A percentile compares a stretch with the other conserved stretches of the same genome.
Evolutionary conservation across 2,113 vertebrate genomes (phyloP).

Genomic region (Sinocyclocheilus anophthalmus): DNA sequence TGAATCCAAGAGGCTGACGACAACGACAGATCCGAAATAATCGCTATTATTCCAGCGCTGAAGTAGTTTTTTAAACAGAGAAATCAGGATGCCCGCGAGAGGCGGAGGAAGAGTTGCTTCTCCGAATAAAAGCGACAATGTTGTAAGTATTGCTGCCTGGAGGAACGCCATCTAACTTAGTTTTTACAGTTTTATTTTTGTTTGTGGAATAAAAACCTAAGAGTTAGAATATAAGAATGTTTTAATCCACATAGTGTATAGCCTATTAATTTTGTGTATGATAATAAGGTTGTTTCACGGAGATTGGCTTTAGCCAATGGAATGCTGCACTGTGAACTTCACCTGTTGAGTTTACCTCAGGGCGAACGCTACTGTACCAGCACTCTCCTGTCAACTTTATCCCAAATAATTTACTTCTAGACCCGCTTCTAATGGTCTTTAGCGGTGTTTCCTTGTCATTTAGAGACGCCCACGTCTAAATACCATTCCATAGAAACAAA

Average conservation of each 20-base stretch:
- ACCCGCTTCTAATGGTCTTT: neutral
- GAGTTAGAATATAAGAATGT: neutral
- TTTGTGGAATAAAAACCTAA: neutral
- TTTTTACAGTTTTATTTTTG: neutral
- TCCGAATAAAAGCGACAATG: slow-evolving; percentile 64
- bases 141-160: slow-evolving; percentile 63
- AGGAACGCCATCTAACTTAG: neutral
- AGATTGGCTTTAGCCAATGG: neutral
- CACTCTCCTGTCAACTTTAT: neutral
- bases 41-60: neutral
- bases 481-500: neutral
- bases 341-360: slow-evolving; percentile 59
- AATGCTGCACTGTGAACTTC: slow-evolving; percentile 23
- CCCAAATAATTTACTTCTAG: neutral
- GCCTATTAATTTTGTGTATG: neutral
- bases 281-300: neutral
- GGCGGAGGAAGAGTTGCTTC: slow-evolving; percentile 67
- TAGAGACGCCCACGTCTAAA: neutral
- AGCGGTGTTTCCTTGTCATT: neutral
- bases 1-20: slow-evolving; percentile 32
- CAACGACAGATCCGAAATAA: neutral
- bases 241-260: neutral
- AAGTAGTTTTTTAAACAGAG: slow-evolving; percentile 20
- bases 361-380: neutral
- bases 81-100: slow-evolving; percentile 72